These are phyloP conservation scores for Porites lobata DNA, from an alignment of 92 coral and sea anemone species.

Conservation along the genomic window DNA sequence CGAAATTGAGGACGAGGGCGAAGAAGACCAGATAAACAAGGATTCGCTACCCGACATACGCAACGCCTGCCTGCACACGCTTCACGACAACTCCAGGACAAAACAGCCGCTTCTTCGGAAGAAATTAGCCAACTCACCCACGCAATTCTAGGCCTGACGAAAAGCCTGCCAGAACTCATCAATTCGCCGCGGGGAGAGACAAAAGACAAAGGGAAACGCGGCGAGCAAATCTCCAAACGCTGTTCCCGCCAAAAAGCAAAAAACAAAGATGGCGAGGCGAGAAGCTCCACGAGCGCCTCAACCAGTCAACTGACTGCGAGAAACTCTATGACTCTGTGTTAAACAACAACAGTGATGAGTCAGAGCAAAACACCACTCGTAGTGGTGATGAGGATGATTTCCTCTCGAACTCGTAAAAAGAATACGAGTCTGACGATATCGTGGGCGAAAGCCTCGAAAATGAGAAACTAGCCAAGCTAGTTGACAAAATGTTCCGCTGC, in stretches of 20 bases:
- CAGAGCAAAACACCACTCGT: slow-evolving; percentile 3
- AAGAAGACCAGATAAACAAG: too few species aligned
- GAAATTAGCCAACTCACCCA: slow-evolving; percentile 2
- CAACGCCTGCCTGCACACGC: too few species aligned
- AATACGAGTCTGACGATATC: slow-evolving; percentile 45
- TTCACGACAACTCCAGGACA: background rate
- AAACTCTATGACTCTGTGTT: background rate
- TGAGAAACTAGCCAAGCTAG: slow-evolving; percentile 47
- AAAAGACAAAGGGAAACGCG: background rate
- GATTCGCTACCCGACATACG: too few species aligned
- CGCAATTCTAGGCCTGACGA: background rate
- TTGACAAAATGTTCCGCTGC: slow-evolving; percentile 58
- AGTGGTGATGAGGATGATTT: slow-evolving; percentile 9
- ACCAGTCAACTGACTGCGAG: background rate
- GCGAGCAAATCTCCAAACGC: background rate
- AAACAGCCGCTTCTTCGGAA: background rate
- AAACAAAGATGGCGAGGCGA: slow-evolving; percentile 1
- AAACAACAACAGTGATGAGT: background rate
- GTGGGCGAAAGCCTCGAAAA: slow-evolving; percentile 41
- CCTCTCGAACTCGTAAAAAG: slow-evolving; percentile 39
- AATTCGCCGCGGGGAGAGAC: too few species aligned
- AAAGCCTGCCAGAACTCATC: background rate
- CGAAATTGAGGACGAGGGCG: too few species aligned
- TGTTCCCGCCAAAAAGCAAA: background rate
- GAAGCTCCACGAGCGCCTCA: background rate